phyloP scores from a whole-genome alignment of 1,140 invertebrate genomes.

The Drosophila chauvacae region DNA sequence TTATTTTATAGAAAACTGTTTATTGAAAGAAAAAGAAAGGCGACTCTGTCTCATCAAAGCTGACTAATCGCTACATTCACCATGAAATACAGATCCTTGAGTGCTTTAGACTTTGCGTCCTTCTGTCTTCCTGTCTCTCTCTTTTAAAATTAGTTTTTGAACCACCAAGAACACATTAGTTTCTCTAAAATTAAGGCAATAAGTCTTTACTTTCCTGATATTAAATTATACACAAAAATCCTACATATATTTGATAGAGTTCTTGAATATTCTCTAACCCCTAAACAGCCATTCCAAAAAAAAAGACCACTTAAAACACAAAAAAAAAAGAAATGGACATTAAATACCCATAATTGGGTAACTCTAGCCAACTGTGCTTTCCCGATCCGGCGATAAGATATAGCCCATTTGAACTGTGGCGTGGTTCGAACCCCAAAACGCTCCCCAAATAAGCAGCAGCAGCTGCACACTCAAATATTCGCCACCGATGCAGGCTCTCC shows the following conservation, averaged over 20 bases:
- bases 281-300: neutral
- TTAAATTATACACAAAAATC: neutral
- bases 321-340: neutral
- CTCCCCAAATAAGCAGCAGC: slow-evolving; percentile 28
- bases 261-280: too few relatives aligned
- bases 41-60: neutral
- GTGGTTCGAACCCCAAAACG: slow-evolving; percentile 55
- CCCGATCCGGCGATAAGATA: slow-evolving; percentile 62
- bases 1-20: neutral
- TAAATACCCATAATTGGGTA: slow-evolving; percentile 6
- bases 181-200: neutral
- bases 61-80: too few relatives aligned
- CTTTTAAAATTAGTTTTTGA: too few relatives aligned
- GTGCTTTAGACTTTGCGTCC: neutral
- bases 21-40: neutral
- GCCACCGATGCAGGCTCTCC: slow-evolving; percentile 22
- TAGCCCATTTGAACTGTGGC: slow-evolving; percentile 43
- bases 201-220: neutral
- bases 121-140: too few relatives aligned
- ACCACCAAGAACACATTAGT: neutral
- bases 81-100: neutral
- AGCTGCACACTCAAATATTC: slow-evolving; percentile 44
- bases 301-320: neutral
- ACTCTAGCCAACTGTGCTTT: slow-evolving; percentile 54
- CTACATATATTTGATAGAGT: too few relatives aligned